Percentiles rank a stretch among this genome's conserved stretches.
These are phyloP conservation scores for Portevinia maculata DNA, from an alignment of 2,888 invertebrate genomes.

Conservation along the genomic window DNA sequence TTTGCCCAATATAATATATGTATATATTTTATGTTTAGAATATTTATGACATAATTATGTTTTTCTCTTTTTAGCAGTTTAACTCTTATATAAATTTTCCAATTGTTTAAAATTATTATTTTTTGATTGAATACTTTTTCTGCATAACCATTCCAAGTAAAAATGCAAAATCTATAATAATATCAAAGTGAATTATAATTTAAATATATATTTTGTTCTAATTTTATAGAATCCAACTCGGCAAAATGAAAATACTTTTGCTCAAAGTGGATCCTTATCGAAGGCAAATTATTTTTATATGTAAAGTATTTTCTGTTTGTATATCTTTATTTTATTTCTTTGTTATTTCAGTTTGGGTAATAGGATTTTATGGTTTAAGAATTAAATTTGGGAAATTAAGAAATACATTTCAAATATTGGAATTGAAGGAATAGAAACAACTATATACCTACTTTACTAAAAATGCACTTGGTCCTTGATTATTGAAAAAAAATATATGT, in stretches of 20 bases:
- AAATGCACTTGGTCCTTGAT: conserved; percentile 49
- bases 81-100: conserved; percentile 32
- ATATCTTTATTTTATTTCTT: conserved; percentile 5
- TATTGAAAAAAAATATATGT: conserved; percentile 19
- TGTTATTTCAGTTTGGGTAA: conserved; percentile 4
- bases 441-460: background rate
- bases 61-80: conserved; percentile 18
- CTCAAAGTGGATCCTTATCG: conserved; percentile 52
- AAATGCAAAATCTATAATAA: conserved; percentile 30
- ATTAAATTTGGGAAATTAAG: background rate
- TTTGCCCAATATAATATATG: conserved; percentile 44
- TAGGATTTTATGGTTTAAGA: background rate
- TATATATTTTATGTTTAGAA: conserved; percentile 20
- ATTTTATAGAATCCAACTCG: conserved; percentile 46
- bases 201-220: conserved; percentile 24
- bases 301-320: conserved; percentile 58
- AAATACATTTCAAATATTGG: background rate
- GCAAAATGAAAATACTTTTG: conserved; percentile 20
- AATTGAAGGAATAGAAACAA: background rate
- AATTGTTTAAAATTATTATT: conserved; percentile 39
- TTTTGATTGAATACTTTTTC: conserved; percentile 48
- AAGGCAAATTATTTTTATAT: conserved; percentile 69
- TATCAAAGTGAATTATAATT: conserved; percentile 52
- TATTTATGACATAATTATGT: conserved; percentile 25
- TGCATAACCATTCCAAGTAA: conserved; percentile 48